Conservation (phyloP, 1,140 invertebrate genomes). For the Neodiprion lecontei region DNA sequence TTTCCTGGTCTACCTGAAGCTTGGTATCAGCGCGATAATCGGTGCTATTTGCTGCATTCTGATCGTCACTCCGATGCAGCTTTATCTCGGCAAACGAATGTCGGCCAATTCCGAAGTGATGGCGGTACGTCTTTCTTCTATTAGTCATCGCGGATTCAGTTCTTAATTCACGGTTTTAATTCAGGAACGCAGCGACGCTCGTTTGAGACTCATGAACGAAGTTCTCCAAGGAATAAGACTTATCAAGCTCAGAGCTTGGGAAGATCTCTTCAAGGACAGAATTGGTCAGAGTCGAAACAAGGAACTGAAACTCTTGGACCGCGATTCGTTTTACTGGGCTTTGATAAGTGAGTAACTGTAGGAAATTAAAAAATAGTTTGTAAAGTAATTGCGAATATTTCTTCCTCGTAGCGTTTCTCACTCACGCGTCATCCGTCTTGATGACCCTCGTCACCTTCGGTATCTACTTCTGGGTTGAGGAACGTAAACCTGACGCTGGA, state of each 20-base stretch:
- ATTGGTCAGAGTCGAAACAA: constrained; percentile 71
- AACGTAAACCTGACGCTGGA: constrained; percentile 68
- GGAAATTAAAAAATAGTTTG: constrained; percentile 9
- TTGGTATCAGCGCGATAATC: constrained; percentile 80
- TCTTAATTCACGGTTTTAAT: constrained; percentile 23
- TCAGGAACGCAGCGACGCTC: constrained; percentile 74
- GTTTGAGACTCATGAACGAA: constrained; percentile 79
- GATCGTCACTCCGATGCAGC: constrained; percentile 75
- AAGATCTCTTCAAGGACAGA: constrained; percentile 73
- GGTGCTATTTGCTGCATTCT: constrained; percentile 75
- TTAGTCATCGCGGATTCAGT: constrained; percentile 17
- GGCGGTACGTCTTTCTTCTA: constrained; percentile 62
- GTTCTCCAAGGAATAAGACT: constrained; percentile 82
- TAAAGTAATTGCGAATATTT: constrained; percentile 26
- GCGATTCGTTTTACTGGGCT: constrained; percentile 77
- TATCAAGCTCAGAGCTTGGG: constrained; percentile 86
- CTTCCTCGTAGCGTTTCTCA: constrained; percentile 71
- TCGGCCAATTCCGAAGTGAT: constrained; percentile 73
- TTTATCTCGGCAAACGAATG: constrained; percentile 75
- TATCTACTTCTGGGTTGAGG: constrained; percentile 67
- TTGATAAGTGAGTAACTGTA: constrained; percentile 69
- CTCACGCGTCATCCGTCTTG: constrained; percentile 75
- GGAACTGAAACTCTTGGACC: constrained; percentile 76
- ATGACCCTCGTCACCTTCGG: constrained; percentile 77
- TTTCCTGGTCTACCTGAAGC: constrained; percentile 76